Evolutionary conservation across 2,113 vertebrate species (phyloP).

Genomic region (Gymnarchus niloticus): DNA sequence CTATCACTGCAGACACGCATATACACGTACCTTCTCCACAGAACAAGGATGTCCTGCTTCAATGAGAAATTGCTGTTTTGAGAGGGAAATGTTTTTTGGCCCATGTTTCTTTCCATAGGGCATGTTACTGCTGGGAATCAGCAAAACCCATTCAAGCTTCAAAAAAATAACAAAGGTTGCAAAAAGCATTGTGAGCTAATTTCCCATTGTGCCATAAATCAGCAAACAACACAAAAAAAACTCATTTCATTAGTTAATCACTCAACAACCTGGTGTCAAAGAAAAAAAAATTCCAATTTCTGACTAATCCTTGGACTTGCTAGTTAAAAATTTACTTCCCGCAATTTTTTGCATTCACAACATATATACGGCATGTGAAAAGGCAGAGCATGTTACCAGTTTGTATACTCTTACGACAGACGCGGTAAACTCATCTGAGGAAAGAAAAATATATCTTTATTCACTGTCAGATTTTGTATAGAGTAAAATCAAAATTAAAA

Average conservation of each 20-base stretch:
- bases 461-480: background rate
- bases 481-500: background rate
- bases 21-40: too few relatives aligned
- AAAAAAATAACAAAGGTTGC: background rate
- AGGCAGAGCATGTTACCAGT: background rate
- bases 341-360: background rate
- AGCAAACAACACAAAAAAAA: background rate
- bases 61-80: background rate
- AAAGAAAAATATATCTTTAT: background rate
- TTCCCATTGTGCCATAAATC: background rate
- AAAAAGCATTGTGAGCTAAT: background rate
- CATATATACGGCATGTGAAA: background rate
- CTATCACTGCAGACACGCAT: background rate
- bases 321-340: background rate
- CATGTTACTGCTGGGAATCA: conserved; percentile 3
- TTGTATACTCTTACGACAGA: background rate
- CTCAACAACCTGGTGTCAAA: background rate
- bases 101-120: background rate
- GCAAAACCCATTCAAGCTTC: background rate
- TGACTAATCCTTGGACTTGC: background rate
- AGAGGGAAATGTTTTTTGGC: conserved; percentile 3
- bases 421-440: background rate
- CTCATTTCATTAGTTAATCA: background rate
- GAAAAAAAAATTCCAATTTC: background rate
- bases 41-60: background rate